phyloP scores from a whole-genome alignment of 2,888 invertebrate genomes.

The Parthenolecanium corni region DNA sequence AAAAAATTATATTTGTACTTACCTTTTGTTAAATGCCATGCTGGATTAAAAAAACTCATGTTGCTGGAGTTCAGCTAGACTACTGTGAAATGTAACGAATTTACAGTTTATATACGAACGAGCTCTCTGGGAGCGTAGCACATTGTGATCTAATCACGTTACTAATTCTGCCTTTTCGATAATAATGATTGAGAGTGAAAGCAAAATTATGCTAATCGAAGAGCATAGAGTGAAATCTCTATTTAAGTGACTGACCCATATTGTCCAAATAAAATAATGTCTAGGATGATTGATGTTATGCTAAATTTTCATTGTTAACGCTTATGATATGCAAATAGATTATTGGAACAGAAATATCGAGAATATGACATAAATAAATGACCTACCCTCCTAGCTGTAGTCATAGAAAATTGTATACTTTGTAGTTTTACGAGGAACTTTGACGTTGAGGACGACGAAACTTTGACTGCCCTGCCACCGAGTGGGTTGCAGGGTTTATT shows the following conservation, averaged over 20 bases:
- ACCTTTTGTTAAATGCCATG: constrained; percentile 25
- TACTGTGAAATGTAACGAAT: background rate
- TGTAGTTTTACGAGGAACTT: too few relatives aligned
- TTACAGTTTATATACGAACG: background rate
- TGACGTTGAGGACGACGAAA: too few relatives aligned
- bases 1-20: too few relatives aligned
- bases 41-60: constrained; percentile 26
- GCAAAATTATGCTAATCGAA: too few relatives aligned
- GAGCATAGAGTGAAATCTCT: too few relatives aligned
- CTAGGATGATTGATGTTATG: background rate
- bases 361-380: too few relatives aligned
- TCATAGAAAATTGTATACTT: too few relatives aligned
- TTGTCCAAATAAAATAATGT: background rate
- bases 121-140: background rate
- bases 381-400: too few relatives aligned
- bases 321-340: background rate
- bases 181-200: too few relatives aligned
- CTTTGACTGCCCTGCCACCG: too few relatives aligned
- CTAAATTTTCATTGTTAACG: background rate
- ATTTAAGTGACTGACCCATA: background rate
- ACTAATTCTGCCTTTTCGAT: background rate
- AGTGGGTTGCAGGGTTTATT: too few relatives aligned
- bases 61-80: too few relatives aligned
- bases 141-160: background rate
- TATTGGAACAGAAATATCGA: background rate